phyloP scores from a whole-genome alignment of 2,797 vertebrate genomes.

The Nannoperca australis region DNA sequence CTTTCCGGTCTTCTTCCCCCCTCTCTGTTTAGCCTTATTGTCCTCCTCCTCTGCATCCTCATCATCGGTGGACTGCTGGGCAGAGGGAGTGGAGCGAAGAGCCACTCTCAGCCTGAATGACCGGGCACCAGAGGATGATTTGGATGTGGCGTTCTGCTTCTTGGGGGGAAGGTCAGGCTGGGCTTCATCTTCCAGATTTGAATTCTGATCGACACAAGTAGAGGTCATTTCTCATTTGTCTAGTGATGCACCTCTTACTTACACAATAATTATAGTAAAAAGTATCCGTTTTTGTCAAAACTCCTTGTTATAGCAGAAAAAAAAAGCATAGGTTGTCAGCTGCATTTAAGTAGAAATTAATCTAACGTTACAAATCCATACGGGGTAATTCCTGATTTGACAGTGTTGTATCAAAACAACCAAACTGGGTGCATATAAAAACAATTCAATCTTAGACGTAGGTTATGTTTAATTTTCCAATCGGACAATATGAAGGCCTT shows the following conservation, averaged over 20 bases:
- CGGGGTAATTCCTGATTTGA: neutral
- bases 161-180: conserved; percentile 13
- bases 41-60: conserved; percentile 12
- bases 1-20: conserved; percentile 4
- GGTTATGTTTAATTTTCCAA: neutral
- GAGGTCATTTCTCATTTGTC: neutral
- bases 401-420: neutral
- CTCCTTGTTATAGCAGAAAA: neutral
- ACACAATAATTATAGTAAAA: neutral
- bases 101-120: conserved; percentile 79
- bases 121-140: conserved; percentile 12
- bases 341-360: neutral
- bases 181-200: conserved; percentile 27
- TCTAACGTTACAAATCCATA: neutral
- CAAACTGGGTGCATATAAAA: neutral
- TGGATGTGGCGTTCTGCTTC: conserved; percentile 22
- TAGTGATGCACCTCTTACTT: neutral
- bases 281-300: neutral
- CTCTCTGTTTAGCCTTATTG: neutral
- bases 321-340: neutral
- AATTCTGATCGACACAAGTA: conserved; percentile 42
- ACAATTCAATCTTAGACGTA: neutral
- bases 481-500: neutral
- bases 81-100: conserved; percentile 47
- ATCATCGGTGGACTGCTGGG: conserved; percentile 38